phyloP scores from a whole-genome alignment of 2,113 vertebrate genomes.

The Pomatorhinus ruficollis region DNA sequence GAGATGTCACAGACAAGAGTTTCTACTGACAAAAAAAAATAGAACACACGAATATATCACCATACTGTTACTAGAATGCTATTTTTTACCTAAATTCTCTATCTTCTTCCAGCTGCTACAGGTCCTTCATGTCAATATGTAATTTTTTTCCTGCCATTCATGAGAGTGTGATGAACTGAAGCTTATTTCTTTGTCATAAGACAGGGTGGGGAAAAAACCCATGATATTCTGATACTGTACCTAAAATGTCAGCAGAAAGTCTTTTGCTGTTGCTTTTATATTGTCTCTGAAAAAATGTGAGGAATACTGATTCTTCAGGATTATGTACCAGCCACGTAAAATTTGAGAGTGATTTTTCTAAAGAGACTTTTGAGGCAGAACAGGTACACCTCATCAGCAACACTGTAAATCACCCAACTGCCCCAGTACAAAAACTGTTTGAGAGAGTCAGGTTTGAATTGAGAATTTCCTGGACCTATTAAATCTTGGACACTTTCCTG shows the following conservation, averaged over 20 bases:
- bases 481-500: neutral
- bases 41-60: neutral
- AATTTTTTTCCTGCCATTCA: neutral
- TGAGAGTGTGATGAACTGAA: neutral
- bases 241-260: neutral
- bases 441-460: neutral
- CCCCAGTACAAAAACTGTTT: neutral
- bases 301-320: neutral
- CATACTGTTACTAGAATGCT: neutral
- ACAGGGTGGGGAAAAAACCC: neutral
- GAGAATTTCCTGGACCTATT: neutral
- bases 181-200: neutral
- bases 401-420: neutral
- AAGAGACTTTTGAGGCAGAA: neutral
- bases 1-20: neutral
- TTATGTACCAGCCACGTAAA: neutral
- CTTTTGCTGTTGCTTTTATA: neutral
- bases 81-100: neutral
- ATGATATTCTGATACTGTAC: neutral
- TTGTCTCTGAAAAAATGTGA: neutral
- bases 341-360: neutral
- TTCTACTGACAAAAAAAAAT: neutral
- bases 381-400: neutral
- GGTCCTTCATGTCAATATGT: neutral
- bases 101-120: neutral